Conservation (phyloP, 2,113 vertebrate species). For the Neodon shergylaensis region DNA sequence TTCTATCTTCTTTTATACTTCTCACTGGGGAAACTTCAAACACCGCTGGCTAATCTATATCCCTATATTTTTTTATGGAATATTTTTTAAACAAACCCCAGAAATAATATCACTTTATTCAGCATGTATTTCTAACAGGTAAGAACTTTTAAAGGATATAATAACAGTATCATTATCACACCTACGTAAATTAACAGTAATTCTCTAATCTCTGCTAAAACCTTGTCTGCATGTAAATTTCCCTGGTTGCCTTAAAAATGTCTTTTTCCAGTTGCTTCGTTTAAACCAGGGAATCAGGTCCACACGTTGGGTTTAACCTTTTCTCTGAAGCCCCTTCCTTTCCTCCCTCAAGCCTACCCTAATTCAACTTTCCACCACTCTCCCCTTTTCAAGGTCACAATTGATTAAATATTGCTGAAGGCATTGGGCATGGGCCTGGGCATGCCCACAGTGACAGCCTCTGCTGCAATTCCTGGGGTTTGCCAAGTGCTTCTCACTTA, state of each 20-base stretch:
- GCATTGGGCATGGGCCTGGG: background rate
- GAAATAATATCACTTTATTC: conserved; percentile 40
- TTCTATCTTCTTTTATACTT: background rate
- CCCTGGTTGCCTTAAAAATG: conserved; percentile 35
- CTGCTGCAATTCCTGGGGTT: background rate
- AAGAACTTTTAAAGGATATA: conserved; percentile 32
- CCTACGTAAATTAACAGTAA: conserved; percentile 42
- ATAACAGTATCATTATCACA: conserved; percentile 24
- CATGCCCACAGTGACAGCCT: background rate
- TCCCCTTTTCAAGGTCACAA: background rate
- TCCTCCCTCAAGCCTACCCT: background rate
- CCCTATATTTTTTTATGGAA: background rate
- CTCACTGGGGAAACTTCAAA: conserved; percentile 25
- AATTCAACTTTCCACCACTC: background rate
- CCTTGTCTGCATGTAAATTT: background rate
- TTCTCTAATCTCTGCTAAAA: conserved; percentile 27
- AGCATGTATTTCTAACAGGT: background rate
- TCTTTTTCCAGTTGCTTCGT: background rate
- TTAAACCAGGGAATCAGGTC: conserved; percentile 21
- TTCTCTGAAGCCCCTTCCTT: background rate
- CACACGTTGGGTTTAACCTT: background rate
- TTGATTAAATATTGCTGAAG: background rate
- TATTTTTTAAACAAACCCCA: conserved; percentile 24
- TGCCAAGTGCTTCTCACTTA: background rate
- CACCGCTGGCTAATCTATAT: background rate